These are phyloP conservation scores for Latrodectus hesperus DNA, from an alignment of 2,888 invertebrate genomes.

Conservation along the genomic window DNA sequence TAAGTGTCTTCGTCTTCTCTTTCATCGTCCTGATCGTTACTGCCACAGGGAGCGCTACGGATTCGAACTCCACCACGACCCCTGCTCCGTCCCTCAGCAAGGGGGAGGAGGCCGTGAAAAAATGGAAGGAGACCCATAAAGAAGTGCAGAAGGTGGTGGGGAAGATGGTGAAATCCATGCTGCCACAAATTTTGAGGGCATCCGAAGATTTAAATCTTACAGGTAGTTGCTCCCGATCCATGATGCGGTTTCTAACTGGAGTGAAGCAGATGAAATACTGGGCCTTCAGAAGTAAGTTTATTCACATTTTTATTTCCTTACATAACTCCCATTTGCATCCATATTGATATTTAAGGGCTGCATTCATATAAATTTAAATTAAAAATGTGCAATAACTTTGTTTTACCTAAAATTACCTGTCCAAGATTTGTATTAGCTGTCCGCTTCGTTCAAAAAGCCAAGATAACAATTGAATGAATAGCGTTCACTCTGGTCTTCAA, in stretches of 20 bases:
- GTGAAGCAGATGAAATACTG: neutral
- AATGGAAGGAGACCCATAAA: neutral
- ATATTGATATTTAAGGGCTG: neutral
- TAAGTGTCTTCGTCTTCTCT: no score
- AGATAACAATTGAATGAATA: no score
- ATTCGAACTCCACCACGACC: no score
- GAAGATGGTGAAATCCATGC: neutral
- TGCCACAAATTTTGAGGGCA: neutral
- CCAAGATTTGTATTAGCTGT: no score
- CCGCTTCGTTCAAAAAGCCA: no score
- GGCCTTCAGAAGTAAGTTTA: neutral
- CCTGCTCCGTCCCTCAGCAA: no score
- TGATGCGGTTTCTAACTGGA: neutral
- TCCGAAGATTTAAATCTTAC: neutral
- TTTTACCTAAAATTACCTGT: no score
- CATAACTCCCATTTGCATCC: conserved; percentile 17
- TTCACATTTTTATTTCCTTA: conserved; percentile 2
- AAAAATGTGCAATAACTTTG: no score
- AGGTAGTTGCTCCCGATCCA: neutral
- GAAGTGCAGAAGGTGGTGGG: neutral
- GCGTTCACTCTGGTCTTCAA: no score
- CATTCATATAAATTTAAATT: no score
- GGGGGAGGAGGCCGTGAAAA: neutral
- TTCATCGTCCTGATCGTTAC: no score
- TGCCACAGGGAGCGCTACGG: no score